Evolutionary conservation across 92 coral and sea anemone species (phyloP).

Genomic region (Parazoanthus atlanticus): DNA sequence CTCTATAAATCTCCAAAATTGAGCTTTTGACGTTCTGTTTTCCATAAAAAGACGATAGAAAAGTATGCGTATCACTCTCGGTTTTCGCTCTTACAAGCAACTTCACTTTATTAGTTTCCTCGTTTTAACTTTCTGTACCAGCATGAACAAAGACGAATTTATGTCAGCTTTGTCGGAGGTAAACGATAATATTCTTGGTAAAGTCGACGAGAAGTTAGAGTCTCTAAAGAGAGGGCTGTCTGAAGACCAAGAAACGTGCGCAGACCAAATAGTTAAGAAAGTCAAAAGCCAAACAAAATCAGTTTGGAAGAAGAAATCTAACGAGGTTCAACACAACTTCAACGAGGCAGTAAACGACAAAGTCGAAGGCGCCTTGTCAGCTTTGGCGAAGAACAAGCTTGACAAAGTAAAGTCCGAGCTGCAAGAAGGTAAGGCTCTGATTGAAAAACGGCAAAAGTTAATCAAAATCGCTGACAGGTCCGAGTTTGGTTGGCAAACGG

Average conservation of each 20-base stretch:
- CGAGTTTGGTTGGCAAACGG: not conserved
- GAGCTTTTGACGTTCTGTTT: too few species aligned
- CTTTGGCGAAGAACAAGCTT: not conserved
- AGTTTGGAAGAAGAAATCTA: slow-evolving; percentile 10
- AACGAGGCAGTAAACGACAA: not conserved
- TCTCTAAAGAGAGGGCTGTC: slow-evolving; percentile 9
- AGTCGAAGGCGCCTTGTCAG: slow-evolving; percentile 4
- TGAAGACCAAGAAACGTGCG: slow-evolving; percentile 12
- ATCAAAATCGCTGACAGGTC: slow-evolving; percentile 10
- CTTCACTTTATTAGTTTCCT: slow-evolving; percentile 6
- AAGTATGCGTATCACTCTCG: slow-evolving; percentile 8
- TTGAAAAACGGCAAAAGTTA: not conserved
- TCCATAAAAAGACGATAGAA: too few species aligned
- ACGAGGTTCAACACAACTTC: slow-evolving; percentile 9
- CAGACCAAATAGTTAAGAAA: slow-evolving; percentile 4
- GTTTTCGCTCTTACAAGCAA: slow-evolving; percentile 7
- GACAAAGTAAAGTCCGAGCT: not conserved
- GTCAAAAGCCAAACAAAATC: slow-evolving; percentile 6
- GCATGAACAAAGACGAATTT: slow-evolving; percentile 8
- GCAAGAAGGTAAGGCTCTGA: not conserved
- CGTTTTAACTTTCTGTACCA: not conserved
- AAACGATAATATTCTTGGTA: not conserved
- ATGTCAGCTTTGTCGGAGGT: not conserved
- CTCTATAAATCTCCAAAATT: too few species aligned
- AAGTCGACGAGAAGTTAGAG: slow-evolving; percentile 5